These are phyloP conservation scores for Ectemnius lituratus DNA, from an alignment of 2,888 invertebrate genomes.

Conservation along the genomic window DNA sequence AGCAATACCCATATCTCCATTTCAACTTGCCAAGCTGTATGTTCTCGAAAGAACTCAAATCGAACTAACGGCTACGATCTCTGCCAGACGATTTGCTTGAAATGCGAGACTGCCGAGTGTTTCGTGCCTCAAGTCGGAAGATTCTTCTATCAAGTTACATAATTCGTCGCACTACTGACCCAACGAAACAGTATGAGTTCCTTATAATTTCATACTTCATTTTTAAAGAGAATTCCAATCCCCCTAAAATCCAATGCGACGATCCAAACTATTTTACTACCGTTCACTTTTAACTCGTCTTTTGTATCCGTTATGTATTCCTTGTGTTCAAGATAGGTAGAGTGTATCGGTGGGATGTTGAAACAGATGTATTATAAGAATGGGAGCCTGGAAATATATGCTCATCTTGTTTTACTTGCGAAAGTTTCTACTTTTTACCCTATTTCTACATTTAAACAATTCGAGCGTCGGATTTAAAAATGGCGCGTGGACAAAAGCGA, in stretches of 20 bases:
- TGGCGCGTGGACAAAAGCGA: no score
- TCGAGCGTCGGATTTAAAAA: not conserved
- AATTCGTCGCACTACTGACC: no score
- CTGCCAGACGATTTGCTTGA: no score
- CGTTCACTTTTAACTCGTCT: constrained; percentile 6
- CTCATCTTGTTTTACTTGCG: constrained; percentile 33
- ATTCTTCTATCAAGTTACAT: no score
- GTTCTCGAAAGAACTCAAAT: no score
- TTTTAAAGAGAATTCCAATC: constrained; percentile 2
- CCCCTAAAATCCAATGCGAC: not conserved
- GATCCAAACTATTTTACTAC: constrained; percentile 3
- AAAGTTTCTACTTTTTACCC: constrained; percentile 7
- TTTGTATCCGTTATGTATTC: constrained; percentile 38
- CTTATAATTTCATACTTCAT: no score
- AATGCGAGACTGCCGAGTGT: no score
- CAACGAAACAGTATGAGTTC: no score
- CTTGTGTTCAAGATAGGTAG: not conserved
- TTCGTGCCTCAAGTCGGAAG: no score
- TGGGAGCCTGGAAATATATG: constrained; percentile 40
- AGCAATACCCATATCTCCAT: constrained; percentile 21
- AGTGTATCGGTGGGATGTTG: constrained; percentile 28
- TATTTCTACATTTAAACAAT: no score
- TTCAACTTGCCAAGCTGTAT: constrained; percentile 15
- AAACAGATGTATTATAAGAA: constrained; percentile 34
- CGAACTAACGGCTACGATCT: no score